phyloP scores from a whole-genome alignment of 2,888 invertebrate genomes.

The Crocallis elinguaria region DNA sequence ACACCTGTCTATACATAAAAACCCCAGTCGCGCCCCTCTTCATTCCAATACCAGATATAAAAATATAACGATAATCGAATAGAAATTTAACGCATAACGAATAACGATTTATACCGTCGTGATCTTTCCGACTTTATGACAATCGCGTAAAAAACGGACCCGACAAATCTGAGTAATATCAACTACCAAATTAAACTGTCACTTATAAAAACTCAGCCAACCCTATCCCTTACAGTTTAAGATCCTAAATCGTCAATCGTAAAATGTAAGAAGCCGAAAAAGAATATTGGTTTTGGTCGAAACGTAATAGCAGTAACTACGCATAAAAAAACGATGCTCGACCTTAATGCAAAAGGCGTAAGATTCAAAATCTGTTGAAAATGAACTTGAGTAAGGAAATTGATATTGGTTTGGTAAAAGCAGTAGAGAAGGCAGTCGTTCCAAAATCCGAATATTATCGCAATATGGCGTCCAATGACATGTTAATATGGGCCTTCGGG shows the following conservation, averaged over 20 bases:
- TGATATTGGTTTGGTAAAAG: slow-evolving; percentile 8
- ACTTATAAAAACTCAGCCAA: neutral
- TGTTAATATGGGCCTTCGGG: slow-evolving; percentile 75
- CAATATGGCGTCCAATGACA: slow-evolving; percentile 81
- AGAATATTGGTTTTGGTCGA: slow-evolving; percentile 9
- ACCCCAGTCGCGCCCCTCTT: slow-evolving; percentile 37
- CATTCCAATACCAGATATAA: slow-evolving; percentile 32
- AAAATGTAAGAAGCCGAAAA: slow-evolving; percentile 1
- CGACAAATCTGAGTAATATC: slow-evolving; percentile 60
- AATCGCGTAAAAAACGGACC: slow-evolving; percentile 62
- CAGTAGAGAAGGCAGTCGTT: slow-evolving; percentile 13
- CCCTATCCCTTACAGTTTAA: slow-evolving; percentile 16
- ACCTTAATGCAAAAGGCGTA: neutral
- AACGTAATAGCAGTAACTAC: neutral
- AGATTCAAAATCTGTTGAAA: slow-evolving; percentile 9
- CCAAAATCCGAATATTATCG: slow-evolving; percentile 65
- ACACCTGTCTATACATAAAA: slow-evolving; percentile 44
- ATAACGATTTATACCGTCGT: slow-evolving; percentile 57
- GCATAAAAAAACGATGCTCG: neutral
- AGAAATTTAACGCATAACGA: slow-evolving; percentile 55
- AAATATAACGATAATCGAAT: slow-evolving; percentile 62
- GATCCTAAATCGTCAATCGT: slow-evolving; percentile 15
- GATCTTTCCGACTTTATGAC: slow-evolving; percentile 61
- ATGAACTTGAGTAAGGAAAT: slow-evolving; percentile 5
- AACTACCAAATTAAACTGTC: slow-evolving; percentile 40